Evolutionary conservation across 92 coral and sea anemone species (phyloP), one percentile per base, ranked within the genome.

Genomic region (Isaurus tuberculatus): DNA sequence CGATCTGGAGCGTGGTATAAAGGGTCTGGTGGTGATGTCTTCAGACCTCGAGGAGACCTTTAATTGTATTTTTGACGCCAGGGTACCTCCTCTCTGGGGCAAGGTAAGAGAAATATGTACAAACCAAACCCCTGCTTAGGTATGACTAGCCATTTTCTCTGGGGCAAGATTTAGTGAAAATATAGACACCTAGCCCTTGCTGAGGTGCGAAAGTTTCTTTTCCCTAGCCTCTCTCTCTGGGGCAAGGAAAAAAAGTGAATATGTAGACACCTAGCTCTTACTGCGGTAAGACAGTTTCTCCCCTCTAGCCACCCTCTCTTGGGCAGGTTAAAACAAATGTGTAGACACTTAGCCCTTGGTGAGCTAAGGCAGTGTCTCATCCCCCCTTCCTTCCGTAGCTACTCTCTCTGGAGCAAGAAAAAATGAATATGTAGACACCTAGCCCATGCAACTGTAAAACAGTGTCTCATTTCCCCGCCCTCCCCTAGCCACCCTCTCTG

Each of bases 11-110:
- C 92, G 91, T 11, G 99, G 99, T 46, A 96, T 96, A 83, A 96
- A 96, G 79, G 99, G 99, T 53, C 85, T 96, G 46, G 99, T 96
- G 29, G 99, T 96, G 58, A 96, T 96, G 99, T 96, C 99, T 3
- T 96, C 99, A n/a, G 98, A 92, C 72, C 88, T 96, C 57, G 99
- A 96, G 73, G 99, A 96, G 83, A 96, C 99, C 2, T 96, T 94
- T 69, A 87, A 94, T 73, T 96, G 98, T 73, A 96, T 96, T 68
- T 94, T 49, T 72, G 98, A 96, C 78, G 99, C 95, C 75, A 85
- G 94, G 28, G 99, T 96, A n/a, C 99, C 99, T 1, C 94, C 99
- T 26, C 92, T 96, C 5, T 96, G 99, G 98, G 97, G 98, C 72
- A 96, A 94, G 99, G 99, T 91, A 55, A 65, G 51, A 44, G 60